Base-by-base conservation (phyloP, 2,797 vertebrate species). In the Pangasius mekongensis region DNA sequence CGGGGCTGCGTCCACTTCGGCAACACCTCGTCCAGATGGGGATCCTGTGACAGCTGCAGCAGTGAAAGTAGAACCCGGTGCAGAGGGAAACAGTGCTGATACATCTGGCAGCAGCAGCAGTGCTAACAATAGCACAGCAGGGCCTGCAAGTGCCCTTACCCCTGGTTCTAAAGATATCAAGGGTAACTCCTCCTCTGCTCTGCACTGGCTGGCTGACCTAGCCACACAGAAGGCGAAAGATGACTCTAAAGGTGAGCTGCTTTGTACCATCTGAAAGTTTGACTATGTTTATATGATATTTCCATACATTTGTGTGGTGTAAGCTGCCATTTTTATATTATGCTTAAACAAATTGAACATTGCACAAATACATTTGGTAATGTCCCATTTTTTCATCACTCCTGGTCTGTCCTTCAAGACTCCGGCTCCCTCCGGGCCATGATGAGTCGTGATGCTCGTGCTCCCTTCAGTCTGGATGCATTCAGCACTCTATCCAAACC, bases 141-240 rank as follows among this genome's bases (percentile, higher is more conserved):
- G 97, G 83, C 93, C 95, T 84, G 89, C 91, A 90, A 90, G 90
- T 82, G 56, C 92, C 67, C 95, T 94, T 56, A 60, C 84, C 4
- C 49, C 90, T 60, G 62, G 78, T 49, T 76, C 91, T 60, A 97
- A 96, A 93, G 96, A 97, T 76, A 7, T 58, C 56, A 90, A 90
- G 85, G 93, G 94, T 89, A 95, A 94, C 92, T 97, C 97, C 54
- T 97, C 97, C 0, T 99, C 99, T 39, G 98, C 99, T 89, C 95
- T 99, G 90, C 98, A 99, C 93, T 99, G 99, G 99, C 94, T 99
- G 92, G 98, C 98, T 73, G 98, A 99, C 93, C 94, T 99, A 93
- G 98, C 99, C 89, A 98, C 99, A 0, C 98, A 99, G 84, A 99
- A 99, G 93, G 97, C 97, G 77, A 99, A 99, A 96, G 98, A 99